A percentile compares a stretch with the other conserved stretches of the same genome.
Conservation (phyloP, 1,140 invertebrate genomes). For the Fopius arisanus region DNA sequence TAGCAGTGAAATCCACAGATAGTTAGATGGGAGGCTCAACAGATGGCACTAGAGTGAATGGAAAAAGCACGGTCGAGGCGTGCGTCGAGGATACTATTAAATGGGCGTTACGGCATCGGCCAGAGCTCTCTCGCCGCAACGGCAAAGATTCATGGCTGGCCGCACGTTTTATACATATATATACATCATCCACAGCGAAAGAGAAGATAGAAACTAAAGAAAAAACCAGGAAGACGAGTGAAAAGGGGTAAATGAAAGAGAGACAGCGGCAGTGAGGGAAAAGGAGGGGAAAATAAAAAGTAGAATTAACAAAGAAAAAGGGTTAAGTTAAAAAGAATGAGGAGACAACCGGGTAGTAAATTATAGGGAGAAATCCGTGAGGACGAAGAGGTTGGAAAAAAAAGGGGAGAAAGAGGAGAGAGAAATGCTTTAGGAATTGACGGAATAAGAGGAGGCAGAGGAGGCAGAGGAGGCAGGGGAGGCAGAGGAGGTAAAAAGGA, state of each 20-base stretch:
- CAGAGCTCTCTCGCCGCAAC: conserved; percentile 38
- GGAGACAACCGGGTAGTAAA: conserved; percentile 48
- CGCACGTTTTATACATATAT: conserved; percentile 9
- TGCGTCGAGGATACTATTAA: conserved; percentile 56
- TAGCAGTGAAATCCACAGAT: conserved; percentile 17
- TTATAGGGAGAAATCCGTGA: conserved; percentile 58
- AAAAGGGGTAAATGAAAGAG: conserved; percentile 49
- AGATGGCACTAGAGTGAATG: conserved; percentile 58
- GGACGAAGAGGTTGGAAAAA: conserved; percentile 30
- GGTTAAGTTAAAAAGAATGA: neutral
- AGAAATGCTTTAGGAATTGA: conserved; percentile 13
- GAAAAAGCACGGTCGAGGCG: conserved; percentile 43
- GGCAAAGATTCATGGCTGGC: conserved; percentile 64
- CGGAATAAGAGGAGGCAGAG: conserved; percentile 15
- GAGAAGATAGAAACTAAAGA: conserved; percentile 26
- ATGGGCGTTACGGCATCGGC: conserved; percentile 56
- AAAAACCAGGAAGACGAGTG: conserved; percentile 43
- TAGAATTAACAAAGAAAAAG: neutral
- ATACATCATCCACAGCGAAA: conserved; percentile 5
- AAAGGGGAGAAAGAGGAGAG: conserved; percentile 33
- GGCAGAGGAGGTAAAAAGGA: conserved; percentile 19
- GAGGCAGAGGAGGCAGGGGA: conserved; percentile 26
- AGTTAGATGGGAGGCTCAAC: conserved; percentile 30
- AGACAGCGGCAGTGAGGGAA: conserved; percentile 17
- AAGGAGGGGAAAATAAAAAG: neutral